Conservation (phyloP, 2,888 invertebrate genomes). For the Epirrhoe tristata region DNA sequence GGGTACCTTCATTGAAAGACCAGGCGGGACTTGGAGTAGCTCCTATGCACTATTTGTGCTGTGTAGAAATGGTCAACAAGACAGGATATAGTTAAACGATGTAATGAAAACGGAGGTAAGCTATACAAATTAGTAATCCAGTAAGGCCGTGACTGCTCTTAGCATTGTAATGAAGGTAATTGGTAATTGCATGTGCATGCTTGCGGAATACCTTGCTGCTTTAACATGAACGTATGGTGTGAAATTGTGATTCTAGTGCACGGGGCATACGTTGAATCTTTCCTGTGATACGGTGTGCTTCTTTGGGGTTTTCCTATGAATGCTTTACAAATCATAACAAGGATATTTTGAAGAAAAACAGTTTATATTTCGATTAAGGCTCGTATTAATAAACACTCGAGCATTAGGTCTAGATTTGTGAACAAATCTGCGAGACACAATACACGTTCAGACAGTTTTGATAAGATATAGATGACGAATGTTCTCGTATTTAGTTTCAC, state of each 20-base stretch:
- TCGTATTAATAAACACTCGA: background rate
- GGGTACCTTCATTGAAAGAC: too few species aligned
- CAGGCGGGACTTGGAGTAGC: too few species aligned
- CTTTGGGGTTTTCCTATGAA: background rate
- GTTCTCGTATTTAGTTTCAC: background rate
- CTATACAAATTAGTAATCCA: conserved; percentile 40
- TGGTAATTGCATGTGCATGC: conserved; percentile 40
- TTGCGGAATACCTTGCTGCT: conserved; percentile 30
- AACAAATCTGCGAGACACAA: too few species aligned
- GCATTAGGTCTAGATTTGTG: background rate
- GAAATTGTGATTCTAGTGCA: background rate
- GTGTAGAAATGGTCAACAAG: background rate
- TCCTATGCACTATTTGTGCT: too few species aligned
- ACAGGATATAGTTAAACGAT: conserved; percentile 36
- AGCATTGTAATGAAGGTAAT: conserved; percentile 43
- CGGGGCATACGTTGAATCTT: background rate
- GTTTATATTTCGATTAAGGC: background rate
- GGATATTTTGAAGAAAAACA: too few species aligned
- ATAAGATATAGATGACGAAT: background rate
- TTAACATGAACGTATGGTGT: conserved; percentile 5
- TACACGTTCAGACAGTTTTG: background rate
- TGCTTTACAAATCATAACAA: background rate
- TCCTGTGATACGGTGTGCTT: background rate
- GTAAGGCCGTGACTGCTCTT: conserved; percentile 33
- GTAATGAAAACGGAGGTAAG: conserved; percentile 35